Evolutionary conservation across 2,113 vertebrate species (phyloP).

Genomic region (Caranx melampygus): DNA sequence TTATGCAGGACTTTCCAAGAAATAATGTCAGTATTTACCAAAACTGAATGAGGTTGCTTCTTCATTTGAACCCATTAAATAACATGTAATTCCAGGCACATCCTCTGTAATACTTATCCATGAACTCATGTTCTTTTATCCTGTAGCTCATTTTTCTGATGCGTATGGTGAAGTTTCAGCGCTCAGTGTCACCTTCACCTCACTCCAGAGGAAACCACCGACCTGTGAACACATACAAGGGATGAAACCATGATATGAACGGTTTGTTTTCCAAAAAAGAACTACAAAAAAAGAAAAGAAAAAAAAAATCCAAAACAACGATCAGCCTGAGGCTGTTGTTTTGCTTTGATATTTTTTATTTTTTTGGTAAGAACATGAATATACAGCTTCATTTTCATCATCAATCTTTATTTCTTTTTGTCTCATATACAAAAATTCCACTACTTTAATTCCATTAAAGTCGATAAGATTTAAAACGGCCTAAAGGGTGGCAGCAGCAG

Average conservation of each 20-base stretch:
- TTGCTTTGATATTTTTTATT: background rate
- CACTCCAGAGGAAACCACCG: too few species aligned
- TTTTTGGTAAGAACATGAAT: background rate
- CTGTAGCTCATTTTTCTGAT: background rate
- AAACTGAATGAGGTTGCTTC: background rate
- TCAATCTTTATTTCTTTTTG: too few species aligned
- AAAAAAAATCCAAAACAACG: background rate
- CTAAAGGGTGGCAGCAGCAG: too few species aligned
- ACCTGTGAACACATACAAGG: background rate
- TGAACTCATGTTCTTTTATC: too few species aligned
- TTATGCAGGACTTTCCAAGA: background rate
- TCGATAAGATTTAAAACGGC: too few species aligned
- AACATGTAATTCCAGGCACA: background rate
- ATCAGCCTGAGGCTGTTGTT: background rate
- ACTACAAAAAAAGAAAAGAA: background rate
- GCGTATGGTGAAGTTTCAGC: background rate
- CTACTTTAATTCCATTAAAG: too few species aligned
- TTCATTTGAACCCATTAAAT: background rate
- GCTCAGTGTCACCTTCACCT: too few species aligned
- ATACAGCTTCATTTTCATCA: background rate
- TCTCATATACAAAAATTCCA: too few species aligned
- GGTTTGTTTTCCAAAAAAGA: background rate
- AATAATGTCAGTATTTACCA: background rate
- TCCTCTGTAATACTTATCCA: background rate
- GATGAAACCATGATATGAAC: background rate